These are phyloP conservation scores for Meda fulgida DNA, from an alignment of 2,797 vertebrate species.

Conservation along the genomic window DNA sequence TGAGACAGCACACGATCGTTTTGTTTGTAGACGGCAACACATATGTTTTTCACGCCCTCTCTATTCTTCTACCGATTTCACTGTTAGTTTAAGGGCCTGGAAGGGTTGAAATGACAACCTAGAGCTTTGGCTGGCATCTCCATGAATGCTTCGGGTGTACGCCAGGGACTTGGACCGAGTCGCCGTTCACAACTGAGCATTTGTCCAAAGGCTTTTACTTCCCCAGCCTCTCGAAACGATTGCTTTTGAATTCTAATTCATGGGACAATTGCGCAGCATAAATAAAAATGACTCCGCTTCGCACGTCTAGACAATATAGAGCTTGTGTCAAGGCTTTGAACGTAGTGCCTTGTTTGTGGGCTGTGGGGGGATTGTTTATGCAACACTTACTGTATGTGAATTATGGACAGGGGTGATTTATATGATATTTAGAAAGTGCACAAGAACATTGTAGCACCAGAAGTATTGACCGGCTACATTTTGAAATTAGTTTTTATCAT, in stretches of 20 bases:
- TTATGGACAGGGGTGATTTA: constrained; percentile 62
- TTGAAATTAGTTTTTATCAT: constrained; percentile 66
- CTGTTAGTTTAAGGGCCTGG: constrained; percentile 57
- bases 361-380: constrained; percentile 23
- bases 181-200: constrained; percentile 46
- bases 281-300: constrained; percentile 34
- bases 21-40: constrained; percentile 10
- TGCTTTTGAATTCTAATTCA: constrained; percentile 47
- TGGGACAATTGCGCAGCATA: constrained; percentile 28
- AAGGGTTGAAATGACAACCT: constrained; percentile 69
- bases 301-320: constrained; percentile 14
- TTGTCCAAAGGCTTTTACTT: constrained; percentile 53
- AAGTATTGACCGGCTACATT: constrained; percentile 61
- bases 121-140: constrained; percentile 61
- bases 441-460: constrained; percentile 64
- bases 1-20: neutral
- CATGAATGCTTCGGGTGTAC: constrained; percentile 58
- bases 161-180: constrained; percentile 55
- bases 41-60: constrained; percentile 39
- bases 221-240: constrained; percentile 22
- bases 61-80: constrained; percentile 44
- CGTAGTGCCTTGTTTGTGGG: constrained; percentile 11
- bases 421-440: constrained; percentile 50
- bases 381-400: constrained; percentile 39
- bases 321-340: constrained; percentile 25